Percentiles rank a stretch among this genome's conserved stretches.
Evolutionary conservation across 2,888 invertebrate genomes (phyloP).

Genomic region (Agriopis marginaria): DNA sequence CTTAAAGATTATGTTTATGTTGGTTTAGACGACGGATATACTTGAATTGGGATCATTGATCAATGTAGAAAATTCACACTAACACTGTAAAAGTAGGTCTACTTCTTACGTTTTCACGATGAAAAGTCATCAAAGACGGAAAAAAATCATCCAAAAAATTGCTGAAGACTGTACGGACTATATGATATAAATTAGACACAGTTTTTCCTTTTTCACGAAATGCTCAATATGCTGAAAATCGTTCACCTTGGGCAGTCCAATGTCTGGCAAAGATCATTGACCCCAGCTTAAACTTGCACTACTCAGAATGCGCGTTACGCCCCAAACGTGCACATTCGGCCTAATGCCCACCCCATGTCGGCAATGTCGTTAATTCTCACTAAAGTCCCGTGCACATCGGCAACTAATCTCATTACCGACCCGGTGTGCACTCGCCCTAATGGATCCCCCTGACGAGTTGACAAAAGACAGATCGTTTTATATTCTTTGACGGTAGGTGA

Average conservation of each 20-base stretch:
- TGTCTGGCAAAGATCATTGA: constrained; percentile 1
- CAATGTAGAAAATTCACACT: no score
- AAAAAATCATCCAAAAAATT: no score
- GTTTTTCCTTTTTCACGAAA: not conserved
- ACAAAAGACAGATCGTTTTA: constrained; percentile 58
- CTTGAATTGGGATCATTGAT: no score
- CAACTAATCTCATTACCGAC: constrained; percentile 65
- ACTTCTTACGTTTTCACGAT: no score
- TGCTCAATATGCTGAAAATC: not conserved
- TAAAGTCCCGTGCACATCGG: constrained; percentile 58
- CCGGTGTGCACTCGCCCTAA: constrained; percentile 62
- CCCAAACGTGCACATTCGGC: constrained; percentile 40
- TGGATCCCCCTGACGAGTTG: constrained; percentile 58
- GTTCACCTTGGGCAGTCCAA: not conserved
- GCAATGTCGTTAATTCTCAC: constrained; percentile 59
- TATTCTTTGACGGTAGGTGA: constrained; percentile 40
- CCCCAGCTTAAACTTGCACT: constrained; percentile 11
- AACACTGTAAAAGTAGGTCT: no score
- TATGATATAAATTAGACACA: no score
- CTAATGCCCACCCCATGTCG: constrained; percentile 44
- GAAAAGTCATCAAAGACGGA: no score
- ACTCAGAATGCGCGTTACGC: constrained; percentile 4
- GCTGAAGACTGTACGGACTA: no score
- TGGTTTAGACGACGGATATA: no score
- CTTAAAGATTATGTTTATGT: no score